Conservation (phyloP, 2,113 vertebrate species). For the Indicator indicator region DNA sequence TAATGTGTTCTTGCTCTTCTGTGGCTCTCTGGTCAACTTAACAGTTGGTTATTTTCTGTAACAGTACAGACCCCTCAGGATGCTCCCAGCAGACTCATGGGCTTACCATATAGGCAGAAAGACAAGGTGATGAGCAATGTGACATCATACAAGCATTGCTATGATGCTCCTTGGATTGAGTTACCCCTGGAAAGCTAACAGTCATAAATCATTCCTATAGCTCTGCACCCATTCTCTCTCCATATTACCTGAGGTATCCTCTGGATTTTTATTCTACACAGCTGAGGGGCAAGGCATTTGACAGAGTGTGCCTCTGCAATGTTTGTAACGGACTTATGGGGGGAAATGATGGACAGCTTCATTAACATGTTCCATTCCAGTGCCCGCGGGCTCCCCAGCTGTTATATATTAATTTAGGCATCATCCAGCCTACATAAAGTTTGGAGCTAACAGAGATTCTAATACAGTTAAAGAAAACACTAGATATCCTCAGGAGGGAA, state of each 20-base stretch:
- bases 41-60: not conserved
- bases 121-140: rapidly evolving
- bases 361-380: not conserved
- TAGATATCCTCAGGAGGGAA: not conserved
- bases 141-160: not conserved
- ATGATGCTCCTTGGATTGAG: not conserved
- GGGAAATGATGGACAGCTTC: not conserved
- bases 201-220: not conserved
- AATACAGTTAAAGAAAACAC: not conserved
- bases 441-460: not conserved
- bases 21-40: not conserved
- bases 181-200: not conserved
- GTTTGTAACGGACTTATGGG: not conserved
- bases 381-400: not conserved
- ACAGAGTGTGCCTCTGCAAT: not conserved
- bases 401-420: not conserved
- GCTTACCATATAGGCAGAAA: rapidly evolving
- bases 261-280: not conserved
- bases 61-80: not conserved
- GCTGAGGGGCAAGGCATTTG: not conserved
- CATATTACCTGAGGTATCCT: not conserved
- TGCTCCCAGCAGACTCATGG: not conserved
- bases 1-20: rapidly evolving
- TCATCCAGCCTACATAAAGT: not conserved
- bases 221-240: not conserved